Evolutionary conservation across 2,797 vertebrate species (phyloP), one percentile per base, ranked within the genome.

Genomic region (Erithacus rubecula): DNA sequence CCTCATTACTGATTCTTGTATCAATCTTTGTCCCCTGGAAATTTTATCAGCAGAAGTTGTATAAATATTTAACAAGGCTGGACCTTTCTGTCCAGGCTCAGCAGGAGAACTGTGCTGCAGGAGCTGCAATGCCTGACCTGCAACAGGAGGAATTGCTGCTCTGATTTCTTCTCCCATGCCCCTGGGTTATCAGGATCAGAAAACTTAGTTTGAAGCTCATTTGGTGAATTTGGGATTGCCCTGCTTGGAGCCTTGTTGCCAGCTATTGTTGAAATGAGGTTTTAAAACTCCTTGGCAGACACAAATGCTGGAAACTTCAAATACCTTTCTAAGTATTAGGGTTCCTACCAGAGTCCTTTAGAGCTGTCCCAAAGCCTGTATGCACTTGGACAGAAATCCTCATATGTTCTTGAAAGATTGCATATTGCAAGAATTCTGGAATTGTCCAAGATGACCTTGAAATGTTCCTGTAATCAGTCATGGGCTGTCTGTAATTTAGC

Each of bases 1-100:
- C 85, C 65, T 94, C 85, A 93, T 95, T 95, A 69, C 39, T 93
- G 68, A 94, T 78, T 96, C 62, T 68, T 91, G 46, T 90, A 88
- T 92, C 95, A 94, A 94, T 96, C 91, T 94, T 96, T 95, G 93
- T 94, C 96, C 75, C 63, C 55, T 81, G 87, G 96, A 94, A 95
- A 96, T 87, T 93, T 88, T 75, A 94, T 83, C 93, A 82, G 91
- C 77, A 88, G 59, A 81, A 90, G 77, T 59, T 80, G 47, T 60
- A 91, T 96, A 91, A 96, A 95, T 96, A 94, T 95, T 96, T 96
- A 87, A 95, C 29, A 3, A 10, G 46, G 44, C 71, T 74, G 87
- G 68, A 77, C 82, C 3, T 0, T 70, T 92, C 44, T 91, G 41
- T 64, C 29, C 53, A 41, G 47, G 8, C 47, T 64, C 47, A 12